phyloP scores from a whole-genome alignment of 2,113 vertebrate genomes.

The Taurulus bubalis region DNA sequence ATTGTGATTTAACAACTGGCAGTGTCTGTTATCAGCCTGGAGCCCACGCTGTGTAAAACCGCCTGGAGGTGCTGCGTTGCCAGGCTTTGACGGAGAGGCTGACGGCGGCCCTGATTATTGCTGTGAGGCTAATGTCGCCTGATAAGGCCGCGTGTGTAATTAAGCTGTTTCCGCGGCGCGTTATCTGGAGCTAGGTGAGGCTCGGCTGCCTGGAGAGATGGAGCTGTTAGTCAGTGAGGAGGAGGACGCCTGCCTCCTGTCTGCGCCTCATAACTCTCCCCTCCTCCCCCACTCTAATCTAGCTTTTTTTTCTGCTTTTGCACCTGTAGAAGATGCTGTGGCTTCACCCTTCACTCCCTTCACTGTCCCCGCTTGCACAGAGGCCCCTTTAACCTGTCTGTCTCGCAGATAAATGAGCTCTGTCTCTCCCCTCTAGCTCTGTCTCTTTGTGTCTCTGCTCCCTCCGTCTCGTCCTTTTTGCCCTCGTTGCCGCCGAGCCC shows the following conservation, averaged over 20 bases:
- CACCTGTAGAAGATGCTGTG: neutral
- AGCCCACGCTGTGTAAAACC: slow-evolving; percentile 62
- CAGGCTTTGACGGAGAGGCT: slow-evolving; percentile 68
- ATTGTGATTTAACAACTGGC: slow-evolving; percentile 75
- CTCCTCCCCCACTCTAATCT: slow-evolving; percentile 16
- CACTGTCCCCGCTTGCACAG: neutral
- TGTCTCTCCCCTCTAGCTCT: slow-evolving; percentile 33
- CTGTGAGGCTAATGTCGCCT: slow-evolving; percentile 76
- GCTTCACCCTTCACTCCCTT: neutral
- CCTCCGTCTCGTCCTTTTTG: slow-evolving; percentile 33
- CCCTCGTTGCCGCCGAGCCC: slow-evolving; percentile 10
- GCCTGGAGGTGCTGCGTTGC: slow-evolving; percentile 63
- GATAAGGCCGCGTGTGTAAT: slow-evolving; percentile 82
- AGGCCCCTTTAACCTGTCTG: slow-evolving; percentile 13
- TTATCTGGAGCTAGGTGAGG: slow-evolving; percentile 77
- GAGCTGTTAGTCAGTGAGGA: slow-evolving; percentile 62
- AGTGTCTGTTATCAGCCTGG: slow-evolving; percentile 72
- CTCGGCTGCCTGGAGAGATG: slow-evolving; percentile 65
- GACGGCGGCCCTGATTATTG: slow-evolving; percentile 72
- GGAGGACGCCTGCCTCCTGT: slow-evolving; percentile 28
- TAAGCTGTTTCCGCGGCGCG: slow-evolving; percentile 74
- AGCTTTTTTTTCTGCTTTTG: slow-evolving; percentile 11
- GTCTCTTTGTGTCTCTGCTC: slow-evolving; percentile 57
- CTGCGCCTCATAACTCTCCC: slow-evolving; percentile 28
- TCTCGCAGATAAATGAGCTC: slow-evolving; percentile 51